Conservation (phyloP, 2,888 invertebrate genomes). For the Agrotis segetum region DNA sequence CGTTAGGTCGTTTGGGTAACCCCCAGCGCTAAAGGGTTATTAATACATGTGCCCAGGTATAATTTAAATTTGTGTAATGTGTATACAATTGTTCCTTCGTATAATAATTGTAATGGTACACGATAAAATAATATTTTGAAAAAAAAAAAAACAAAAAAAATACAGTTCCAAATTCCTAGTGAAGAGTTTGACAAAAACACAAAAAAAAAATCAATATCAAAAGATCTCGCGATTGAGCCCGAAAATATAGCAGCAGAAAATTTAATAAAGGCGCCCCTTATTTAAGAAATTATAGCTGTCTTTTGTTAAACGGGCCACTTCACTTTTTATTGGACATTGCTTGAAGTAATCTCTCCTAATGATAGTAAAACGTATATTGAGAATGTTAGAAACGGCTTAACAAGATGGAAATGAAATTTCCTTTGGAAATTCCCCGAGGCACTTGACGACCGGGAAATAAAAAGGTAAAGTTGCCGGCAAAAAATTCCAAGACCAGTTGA, state of each 20-base stretch:
- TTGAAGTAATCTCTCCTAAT: constrained; percentile 38
- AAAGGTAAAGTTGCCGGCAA: constrained; percentile 7
- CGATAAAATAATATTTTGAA: background rate
- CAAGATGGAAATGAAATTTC: constrained; percentile 16
- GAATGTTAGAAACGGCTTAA: constrained; percentile 15
- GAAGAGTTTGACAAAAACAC: background rate
- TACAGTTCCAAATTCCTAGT: background rate
- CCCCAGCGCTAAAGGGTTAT: constrained; percentile 13
- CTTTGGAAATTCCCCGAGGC: constrained; percentile 11
- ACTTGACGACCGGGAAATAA: background rate
- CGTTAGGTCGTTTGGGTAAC: constrained; percentile 32
- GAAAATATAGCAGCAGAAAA: constrained; percentile 27
- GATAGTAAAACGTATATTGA: constrained; percentile 29
- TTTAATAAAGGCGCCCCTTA: constrained; percentile 48
- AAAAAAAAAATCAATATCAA: constrained; percentile 11
- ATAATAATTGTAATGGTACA: background rate
- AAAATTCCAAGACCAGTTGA: constrained; percentile 3
- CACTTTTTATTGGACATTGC: constrained; percentile 55
- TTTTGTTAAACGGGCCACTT: constrained; percentile 35
- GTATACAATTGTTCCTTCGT: background rate
- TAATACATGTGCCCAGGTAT: constrained; percentile 13
- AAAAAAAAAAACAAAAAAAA: background rate
- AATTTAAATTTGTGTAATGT: constrained; percentile 10
- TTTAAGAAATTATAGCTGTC: constrained; percentile 31
- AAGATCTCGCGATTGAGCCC: background rate